These are phyloP conservation scores for Strigops habroptila DNA, from an alignment of 2,113 vertebrate genomes.

Conservation along the genomic window DNA sequence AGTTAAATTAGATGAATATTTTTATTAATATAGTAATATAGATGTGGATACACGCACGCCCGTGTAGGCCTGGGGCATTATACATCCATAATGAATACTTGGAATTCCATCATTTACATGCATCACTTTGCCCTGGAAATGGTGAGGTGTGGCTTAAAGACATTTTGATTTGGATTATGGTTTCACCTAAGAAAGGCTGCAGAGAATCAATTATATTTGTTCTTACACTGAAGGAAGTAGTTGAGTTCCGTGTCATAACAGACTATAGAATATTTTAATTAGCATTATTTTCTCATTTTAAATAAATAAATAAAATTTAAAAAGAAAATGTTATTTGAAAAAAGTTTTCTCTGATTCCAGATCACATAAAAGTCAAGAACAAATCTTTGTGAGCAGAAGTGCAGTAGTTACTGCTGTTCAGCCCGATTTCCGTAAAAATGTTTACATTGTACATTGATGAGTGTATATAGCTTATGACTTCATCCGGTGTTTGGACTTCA, in stretches of 20 bases:
- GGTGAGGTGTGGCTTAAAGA: background rate
- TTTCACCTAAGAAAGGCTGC: background rate
- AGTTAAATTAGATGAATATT: background rate
- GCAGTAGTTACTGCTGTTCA: background rate
- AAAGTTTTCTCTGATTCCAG: background rate
- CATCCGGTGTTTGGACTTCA: background rate
- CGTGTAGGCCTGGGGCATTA: background rate
- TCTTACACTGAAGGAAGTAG: background rate
- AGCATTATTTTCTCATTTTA: background rate
- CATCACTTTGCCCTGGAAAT: background rate
- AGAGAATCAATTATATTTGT: background rate
- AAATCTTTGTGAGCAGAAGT: background rate
- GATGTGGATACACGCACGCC: rapidly evolving
- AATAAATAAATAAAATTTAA: background rate
- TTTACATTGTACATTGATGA: background rate
- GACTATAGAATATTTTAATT: background rate
- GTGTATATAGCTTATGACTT: background rate
- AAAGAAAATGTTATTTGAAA: background rate
- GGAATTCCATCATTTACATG: background rate
- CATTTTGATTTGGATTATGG: background rate
- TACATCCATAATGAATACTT: rapidly evolving
- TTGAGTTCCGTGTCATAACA: background rate
- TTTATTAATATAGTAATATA: background rate
- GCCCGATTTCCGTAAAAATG: background rate
- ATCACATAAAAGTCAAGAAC: background rate